Percentiles rank a stretch among this genome's conserved stretches.
phyloP scores from a whole-genome alignment of 2,888 invertebrate species.

The Dolichopus griseipennis region DNA sequence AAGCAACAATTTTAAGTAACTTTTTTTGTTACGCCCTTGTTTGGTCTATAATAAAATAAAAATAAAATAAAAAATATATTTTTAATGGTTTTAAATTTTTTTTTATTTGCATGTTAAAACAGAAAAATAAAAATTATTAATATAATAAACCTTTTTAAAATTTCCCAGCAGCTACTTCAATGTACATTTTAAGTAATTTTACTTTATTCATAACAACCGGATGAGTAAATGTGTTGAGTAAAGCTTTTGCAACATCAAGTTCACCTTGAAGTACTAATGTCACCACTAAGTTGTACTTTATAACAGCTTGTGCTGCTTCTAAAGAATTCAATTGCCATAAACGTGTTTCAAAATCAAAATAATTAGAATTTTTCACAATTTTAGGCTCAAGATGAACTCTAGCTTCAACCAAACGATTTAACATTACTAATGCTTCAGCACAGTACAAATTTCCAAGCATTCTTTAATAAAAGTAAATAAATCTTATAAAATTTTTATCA shows the following conservation, averaged over 20 bases:
- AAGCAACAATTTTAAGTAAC: too few relatives aligned
- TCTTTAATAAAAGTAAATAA: too few relatives aligned
- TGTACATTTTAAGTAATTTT: conserved; percentile 46
- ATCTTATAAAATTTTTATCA: too few relatives aligned
- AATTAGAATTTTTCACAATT: conserved; percentile 52
- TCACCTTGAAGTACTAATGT: conserved; percentile 67
- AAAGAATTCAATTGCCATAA: conserved; percentile 49
- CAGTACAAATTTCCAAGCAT: conserved; percentile 81
- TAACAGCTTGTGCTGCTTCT: conserved; percentile 57
- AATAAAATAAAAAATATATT: too few relatives aligned
- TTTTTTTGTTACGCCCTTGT: too few relatives aligned
- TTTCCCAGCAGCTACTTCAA: conserved; percentile 45
- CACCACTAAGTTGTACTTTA: conserved; percentile 71
- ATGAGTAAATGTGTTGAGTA: conserved; percentile 35
- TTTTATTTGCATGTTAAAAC: too few relatives aligned
- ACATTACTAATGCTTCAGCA: conserved; percentile 74
- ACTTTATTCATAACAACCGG: conserved; percentile 35
- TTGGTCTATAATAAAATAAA: too few relatives aligned
- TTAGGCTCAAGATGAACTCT: conserved; percentile 73
- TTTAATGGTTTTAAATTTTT: too few relatives aligned
- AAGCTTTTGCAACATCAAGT: conserved; percentile 50
- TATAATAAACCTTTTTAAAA: not conserved
- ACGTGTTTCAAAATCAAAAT: conserved; percentile 45
- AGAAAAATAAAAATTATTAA: too few relatives aligned
- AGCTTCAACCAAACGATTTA: conserved; percentile 76